phyloP scores from a whole-genome alignment of 2,113 vertebrate genomes.

The Cottus gobio region DNA sequence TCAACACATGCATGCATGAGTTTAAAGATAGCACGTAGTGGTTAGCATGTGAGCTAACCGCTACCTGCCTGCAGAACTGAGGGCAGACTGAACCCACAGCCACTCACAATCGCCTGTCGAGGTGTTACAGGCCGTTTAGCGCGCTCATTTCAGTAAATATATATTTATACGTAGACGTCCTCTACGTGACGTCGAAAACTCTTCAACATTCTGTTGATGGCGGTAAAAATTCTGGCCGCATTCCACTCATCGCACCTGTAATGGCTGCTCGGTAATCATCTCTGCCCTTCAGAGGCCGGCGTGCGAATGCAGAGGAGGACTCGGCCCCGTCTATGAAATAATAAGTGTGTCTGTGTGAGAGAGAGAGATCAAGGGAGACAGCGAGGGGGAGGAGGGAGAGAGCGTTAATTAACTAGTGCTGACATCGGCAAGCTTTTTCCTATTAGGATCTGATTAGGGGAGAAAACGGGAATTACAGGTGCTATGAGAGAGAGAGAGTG shows the following conservation, averaged over 20 bases:
- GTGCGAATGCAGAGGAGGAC: slow-evolving; percentile 14
- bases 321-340: slow-evolving; percentile 19
- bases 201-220: neutral
- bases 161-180: too few relatives aligned
- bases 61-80: neutral
- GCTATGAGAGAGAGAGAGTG: slow-evolving; percentile 33
- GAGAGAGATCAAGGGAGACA: neutral
- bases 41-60: neutral
- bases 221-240: neutral
- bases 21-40: too few relatives aligned
- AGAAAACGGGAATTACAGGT: slow-evolving; percentile 57
- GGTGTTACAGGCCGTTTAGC: neutral
- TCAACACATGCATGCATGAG: too few relatives aligned
- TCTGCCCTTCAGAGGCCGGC: neutral
- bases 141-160: neutral
- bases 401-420: slow-evolving; percentile 62
- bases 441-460: slow-evolving; percentile 66
- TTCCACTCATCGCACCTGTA: neutral
- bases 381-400: slow-evolving; percentile 32
- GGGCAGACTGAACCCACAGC: too few relatives aligned
- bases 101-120: neutral
- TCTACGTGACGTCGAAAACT: neutral
- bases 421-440: slow-evolving; percentile 68
- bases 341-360: neutral
- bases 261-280: neutral